Base-by-base conservation (phyloP, 1,140 invertebrate species). In the Anagrus nilaparvatae region DNA sequence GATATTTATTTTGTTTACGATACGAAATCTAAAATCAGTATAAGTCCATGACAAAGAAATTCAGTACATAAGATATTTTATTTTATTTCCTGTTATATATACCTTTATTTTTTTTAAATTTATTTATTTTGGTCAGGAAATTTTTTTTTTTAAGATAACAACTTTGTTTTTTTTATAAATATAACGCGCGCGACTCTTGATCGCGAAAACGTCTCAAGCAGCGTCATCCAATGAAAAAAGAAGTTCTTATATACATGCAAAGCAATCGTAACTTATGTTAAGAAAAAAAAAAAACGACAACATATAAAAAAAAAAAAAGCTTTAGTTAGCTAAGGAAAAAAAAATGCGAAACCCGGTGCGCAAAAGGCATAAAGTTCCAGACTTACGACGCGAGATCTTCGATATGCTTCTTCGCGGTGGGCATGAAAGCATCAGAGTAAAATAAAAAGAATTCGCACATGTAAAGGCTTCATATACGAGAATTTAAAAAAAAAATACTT, bases 311-410 rank as follows among this genome's bases (percentile, higher is more conserved):
- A 47, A 39, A 49, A 47, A 53, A 56, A 58, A 60, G 56, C 62
- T 46, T 46, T 62, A 60, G 58, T n/a, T n/a, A n/a, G n/a, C n/a
- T n/a, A n/a, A 43, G 44, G 43, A 48, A 47, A 39, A 49, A 47
- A 53, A 56, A 58, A 60, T 54, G 62, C 42, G 41, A 61, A 60
- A 56, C 61, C 53, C 29, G 51, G 29, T 55, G 62, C 56, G 55
- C 56, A 57, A 60, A 67, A n/a, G n/a, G n/a, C 65, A 69, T 69
- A 69, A 69, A 69, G 66, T 67, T 66, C 60, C 63, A 66, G 63
- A 69, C 66, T 66, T 69, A 69, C 66, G 66, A 65, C 63, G 60
- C 60, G 55, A 69, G 66, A 69, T 69, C 57, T 59, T 45, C 66
- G 66, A 69, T 69, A 69, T 63, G 60, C 58, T 63, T 65, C 59